Base-by-base conservation (phyloP, 1,140 invertebrate genomes). In the Oryctes rhinoceros region DNA sequence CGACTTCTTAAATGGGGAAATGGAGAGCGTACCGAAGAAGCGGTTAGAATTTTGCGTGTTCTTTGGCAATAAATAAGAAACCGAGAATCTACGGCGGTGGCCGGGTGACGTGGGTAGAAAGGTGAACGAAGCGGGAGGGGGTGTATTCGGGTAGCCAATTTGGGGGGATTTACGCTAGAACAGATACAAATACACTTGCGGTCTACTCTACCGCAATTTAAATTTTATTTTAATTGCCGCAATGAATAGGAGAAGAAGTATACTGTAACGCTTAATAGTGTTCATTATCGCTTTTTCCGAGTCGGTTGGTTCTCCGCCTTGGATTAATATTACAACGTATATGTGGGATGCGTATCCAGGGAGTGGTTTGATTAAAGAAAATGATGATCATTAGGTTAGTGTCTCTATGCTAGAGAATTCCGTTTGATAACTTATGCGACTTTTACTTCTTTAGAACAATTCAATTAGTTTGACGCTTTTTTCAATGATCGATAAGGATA, bases 51-150 rank as follows among this genome's bases (percentile, higher is more conserved):
- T 67, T 67, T 35, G 65, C 65, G 65, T 67, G 65, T 67, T 67
- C 18, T 35, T 35, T 18, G 30, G 65, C 65, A 67, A 67, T 67
- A 67, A 67, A 67, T 67, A 67, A 67, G 20, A 35, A 67, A 35
- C 18, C 65, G 18, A 67, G 65, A 35, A 67, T 67, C 65, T 67
- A 67, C 65, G 30, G 30, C 18, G 65, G 4, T 67, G 65, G 65
- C 65, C 20, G 65, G 65, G 30, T 67, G 65, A 67, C 65, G 65
- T 67, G 65, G 65, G 65, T 67, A 67, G 65, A 67, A 67, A 67
- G 65, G 65, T 67, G 65, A 67, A 67, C 65, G 65, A 35, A 24
- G 18, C 20, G 65, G 18, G n/a, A n/a, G n/a, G 65, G 65, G 65
- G 65, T 67, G 11, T 9, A 67, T 11, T 18, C 11, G 1, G 30